phyloP scores from a whole-genome alignment of 2,888 invertebrate species.

The Drosophila pseudotakahashii region DNA sequence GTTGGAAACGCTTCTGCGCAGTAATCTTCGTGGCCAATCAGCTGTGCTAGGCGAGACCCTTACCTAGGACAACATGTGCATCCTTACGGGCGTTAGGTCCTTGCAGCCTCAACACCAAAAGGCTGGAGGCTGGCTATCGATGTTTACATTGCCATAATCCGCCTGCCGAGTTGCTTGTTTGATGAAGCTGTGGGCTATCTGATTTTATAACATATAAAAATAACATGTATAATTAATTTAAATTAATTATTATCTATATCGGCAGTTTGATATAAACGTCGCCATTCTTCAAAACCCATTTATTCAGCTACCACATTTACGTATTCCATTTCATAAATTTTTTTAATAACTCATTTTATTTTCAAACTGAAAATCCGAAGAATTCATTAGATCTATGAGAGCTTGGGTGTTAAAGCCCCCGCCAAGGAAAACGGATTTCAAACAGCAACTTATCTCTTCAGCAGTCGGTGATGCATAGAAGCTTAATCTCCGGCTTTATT shows the following conservation, averaged over 20 bases:
- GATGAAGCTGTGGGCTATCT: neutral
- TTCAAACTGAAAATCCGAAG: neutral
- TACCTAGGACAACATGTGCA: conserved; percentile 71
- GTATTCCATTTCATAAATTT: neutral
- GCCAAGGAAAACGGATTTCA: conserved; percentile 7
- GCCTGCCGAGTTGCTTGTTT: neutral
- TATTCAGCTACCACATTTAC: too few species aligned
- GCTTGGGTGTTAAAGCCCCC: neutral
- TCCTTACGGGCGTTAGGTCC: neutral
- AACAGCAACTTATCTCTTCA: conserved; percentile 41
- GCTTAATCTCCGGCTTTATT: neutral
- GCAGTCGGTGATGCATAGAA: conserved; percentile 8
- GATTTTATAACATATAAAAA: neutral
- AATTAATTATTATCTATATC: too few species aligned
- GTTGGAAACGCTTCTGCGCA: conserved; percentile 60
- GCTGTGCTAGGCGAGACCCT: conserved; percentile 62
- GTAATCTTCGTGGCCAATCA: conserved; percentile 37
- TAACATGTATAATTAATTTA: too few species aligned
- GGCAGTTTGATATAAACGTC: too few species aligned
- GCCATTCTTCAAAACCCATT: too few species aligned
- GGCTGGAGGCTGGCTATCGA: conserved; percentile 4
- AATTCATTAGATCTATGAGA: neutral
- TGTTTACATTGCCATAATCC: conserved; percentile 10
- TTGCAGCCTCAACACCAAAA: conserved; percentile 1
- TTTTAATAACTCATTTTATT: neutral